A percentile compares a stretch with the other conserved stretches of the same genome.
Conservation (phyloP, 2,797 vertebrate genomes). For the Pseudocheirus occidentalis region DNA sequence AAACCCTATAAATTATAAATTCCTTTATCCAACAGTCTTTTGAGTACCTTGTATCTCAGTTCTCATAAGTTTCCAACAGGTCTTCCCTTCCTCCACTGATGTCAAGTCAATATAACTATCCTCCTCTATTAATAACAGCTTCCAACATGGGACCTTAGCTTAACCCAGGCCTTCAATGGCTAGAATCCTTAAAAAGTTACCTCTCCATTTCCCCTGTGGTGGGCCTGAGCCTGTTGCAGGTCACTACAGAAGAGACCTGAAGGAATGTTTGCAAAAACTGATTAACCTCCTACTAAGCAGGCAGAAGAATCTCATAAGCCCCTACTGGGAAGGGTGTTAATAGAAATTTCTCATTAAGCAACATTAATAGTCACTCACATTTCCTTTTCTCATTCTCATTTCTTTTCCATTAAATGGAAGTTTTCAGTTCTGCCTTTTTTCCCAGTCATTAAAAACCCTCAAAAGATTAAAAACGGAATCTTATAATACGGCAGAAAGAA, state of each 20-base stretch:
- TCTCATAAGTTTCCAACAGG: background rate
- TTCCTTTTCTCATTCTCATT: background rate
- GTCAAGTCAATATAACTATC: background rate
- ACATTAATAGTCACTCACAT: background rate
- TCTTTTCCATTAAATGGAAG: background rate
- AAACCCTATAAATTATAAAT: background rate
- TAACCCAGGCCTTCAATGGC: background rate
- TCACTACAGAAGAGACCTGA: background rate
- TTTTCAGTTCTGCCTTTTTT: background rate
- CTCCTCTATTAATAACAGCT: background rate
- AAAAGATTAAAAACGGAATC: background rate
- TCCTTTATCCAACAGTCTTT: background rate
- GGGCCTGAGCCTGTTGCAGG: background rate
- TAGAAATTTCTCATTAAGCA: background rate
- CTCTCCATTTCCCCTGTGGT: background rate
- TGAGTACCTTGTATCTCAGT: background rate
- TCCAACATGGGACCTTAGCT: background rate
- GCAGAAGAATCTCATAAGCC: background rate
- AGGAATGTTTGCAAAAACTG: background rate
- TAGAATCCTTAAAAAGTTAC: background rate
- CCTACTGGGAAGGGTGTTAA: background rate
- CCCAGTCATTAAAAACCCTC: background rate
- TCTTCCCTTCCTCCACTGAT: background rate
- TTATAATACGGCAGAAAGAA: background rate
- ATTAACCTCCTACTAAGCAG: background rate